Conservation (phyloP, 2,888 invertebrate species). For the Xestia ashworthii region DNA sequence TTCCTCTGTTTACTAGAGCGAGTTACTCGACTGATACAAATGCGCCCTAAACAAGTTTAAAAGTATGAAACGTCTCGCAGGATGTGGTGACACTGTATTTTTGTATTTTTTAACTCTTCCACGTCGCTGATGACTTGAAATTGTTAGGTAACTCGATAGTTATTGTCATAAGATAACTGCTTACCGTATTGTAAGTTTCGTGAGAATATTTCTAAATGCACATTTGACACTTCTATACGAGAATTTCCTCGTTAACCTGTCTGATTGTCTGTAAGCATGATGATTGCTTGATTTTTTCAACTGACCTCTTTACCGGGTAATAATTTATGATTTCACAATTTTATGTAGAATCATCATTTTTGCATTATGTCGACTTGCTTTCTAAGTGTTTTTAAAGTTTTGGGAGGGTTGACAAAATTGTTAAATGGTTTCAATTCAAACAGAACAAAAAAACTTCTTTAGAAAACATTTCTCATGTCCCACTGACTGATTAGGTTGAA, state of each 20-base stretch:
- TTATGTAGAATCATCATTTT: constrained; percentile 63
- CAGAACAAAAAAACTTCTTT: not conserved
- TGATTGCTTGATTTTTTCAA: constrained; percentile 32
- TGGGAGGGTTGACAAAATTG: constrained; percentile 18
- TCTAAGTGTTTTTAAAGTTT: constrained; percentile 58
- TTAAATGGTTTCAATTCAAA: constrained; percentile 11
- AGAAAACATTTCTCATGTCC: constrained; percentile 15
- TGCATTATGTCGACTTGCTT: constrained; percentile 64
- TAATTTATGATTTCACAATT: constrained; percentile 54
- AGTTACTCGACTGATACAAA: constrained; percentile 69
- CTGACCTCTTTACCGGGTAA: constrained; percentile 54
- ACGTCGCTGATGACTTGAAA: constrained; percentile 66
- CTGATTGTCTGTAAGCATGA: constrained; percentile 46
- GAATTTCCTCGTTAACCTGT: constrained; percentile 53
- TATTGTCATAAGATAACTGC: constrained; percentile 57
- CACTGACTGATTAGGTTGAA: constrained; percentile 9
- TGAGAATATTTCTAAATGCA: constrained; percentile 64
- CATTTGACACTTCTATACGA: constrained; percentile 60
- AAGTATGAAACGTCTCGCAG: constrained; percentile 70
- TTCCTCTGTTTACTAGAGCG: constrained; percentile 56
- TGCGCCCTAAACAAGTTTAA: constrained; percentile 65
- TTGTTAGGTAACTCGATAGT: constrained; percentile 74
- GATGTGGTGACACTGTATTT: constrained; percentile 67
- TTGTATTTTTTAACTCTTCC: constrained; percentile 55
- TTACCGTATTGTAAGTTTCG: constrained; percentile 63